A percentile compares a stretch with the other conserved stretches of the same genome.
Evolutionary conservation across 2,797 vertebrate species (phyloP).

Genomic region (Falco berigora): DNA sequence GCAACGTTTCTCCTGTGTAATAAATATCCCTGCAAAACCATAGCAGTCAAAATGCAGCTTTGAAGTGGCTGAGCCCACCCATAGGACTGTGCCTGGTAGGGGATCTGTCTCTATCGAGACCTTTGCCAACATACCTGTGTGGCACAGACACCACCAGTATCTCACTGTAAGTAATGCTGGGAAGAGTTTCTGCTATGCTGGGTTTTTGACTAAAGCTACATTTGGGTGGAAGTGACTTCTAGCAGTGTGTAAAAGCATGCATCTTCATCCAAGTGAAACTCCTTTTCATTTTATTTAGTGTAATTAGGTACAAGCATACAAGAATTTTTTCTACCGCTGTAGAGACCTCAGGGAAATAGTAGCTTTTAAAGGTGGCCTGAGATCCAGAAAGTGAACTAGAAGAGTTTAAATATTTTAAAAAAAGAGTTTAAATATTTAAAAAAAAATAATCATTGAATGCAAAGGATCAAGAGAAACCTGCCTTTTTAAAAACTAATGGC

Average conservation of each 20-base stretch:
- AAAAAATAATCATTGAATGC: neutral
- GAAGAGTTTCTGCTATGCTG: neutral
- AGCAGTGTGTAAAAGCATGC: neutral
- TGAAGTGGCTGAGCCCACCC: neutral
- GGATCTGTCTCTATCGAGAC: neutral
- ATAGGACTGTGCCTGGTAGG: neutral
- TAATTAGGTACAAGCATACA: neutral
- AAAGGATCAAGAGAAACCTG: neutral
- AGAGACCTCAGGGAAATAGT: neutral
- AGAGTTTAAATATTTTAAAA: neutral
- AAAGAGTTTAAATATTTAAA: neutral
- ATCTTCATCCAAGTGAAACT: neutral
- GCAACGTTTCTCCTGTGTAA: neutral
- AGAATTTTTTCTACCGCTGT: neutral
- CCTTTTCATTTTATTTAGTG: neutral
- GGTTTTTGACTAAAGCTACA: neutral
- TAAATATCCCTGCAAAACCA: neutral
- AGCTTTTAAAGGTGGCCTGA: neutral
- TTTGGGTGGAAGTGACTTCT: neutral
- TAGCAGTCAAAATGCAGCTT: neutral
- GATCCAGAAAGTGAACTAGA: neutral
- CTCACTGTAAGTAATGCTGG: neutral
- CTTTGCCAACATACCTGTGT: neutral
- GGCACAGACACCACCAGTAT: neutral
- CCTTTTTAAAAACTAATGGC: neutral